Conservation (phyloP, 1,140 invertebrate genomes). For the Drosophila melanogaster region DNA sequence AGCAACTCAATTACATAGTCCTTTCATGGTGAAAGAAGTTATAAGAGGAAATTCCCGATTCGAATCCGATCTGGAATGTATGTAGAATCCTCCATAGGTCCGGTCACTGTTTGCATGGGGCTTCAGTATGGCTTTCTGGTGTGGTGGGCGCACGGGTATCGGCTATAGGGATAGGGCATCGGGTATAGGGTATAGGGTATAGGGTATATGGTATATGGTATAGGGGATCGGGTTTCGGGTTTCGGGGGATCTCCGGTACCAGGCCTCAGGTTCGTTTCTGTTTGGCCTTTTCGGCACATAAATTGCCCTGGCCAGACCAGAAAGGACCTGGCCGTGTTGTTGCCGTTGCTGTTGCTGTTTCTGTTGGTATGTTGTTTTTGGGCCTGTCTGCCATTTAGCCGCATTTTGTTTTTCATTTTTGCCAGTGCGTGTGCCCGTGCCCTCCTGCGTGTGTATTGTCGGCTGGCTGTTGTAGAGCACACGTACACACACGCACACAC, state of each 20-base stretch:
- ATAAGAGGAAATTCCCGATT: not conserved
- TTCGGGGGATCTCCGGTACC: conserved; percentile 26
- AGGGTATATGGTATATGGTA: too few species aligned
- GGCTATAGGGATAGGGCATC: too few species aligned
- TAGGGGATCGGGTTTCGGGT: not conserved
- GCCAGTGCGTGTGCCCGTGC: not conserved
- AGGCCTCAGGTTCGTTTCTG: conserved; percentile 35
- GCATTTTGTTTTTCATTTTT: conserved; percentile 54
- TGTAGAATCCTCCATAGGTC: not conserved
- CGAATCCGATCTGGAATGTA: not conserved
- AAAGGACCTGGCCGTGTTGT: conserved; percentile 20
- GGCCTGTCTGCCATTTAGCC: conserved; percentile 73
- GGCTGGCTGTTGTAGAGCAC: conserved; percentile 25
- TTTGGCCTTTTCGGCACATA: conserved; percentile 66
- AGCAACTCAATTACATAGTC: not conserved
- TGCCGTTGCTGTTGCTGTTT: conserved; percentile 34
- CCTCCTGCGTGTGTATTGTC: conserved; percentile 13
- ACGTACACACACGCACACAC: conserved; percentile 11
- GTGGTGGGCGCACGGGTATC: not conserved
- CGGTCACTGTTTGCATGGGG: conserved; percentile 3
- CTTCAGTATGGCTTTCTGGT: not conserved
- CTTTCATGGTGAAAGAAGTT: not conserved
- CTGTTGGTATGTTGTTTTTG: conserved; percentile 43
- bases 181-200: too few species aligned
- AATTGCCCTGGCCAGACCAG: conserved; percentile 48